phyloP scores from a whole-genome alignment of 1,140 invertebrate genomes.

The Drosophila santomea region DNA sequence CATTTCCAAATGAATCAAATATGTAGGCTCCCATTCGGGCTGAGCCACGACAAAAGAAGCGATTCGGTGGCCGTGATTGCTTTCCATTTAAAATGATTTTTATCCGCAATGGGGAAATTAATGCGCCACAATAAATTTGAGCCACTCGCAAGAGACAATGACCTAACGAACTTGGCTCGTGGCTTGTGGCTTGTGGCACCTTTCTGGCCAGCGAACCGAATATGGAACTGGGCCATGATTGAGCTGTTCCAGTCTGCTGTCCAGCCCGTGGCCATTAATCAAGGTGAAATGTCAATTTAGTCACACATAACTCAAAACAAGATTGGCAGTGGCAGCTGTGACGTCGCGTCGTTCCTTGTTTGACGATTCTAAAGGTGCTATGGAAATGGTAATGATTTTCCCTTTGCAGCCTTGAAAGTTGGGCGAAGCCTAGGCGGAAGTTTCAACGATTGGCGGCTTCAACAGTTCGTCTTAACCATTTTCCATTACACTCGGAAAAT shows the following conservation, averaged over 20 bases:
- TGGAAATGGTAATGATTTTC: slow-evolving; percentile 13
- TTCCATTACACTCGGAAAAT: slow-evolving; percentile 22
- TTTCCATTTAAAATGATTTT: slow-evolving; percentile 40
- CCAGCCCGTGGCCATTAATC: slow-evolving; percentile 51
- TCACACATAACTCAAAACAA: slow-evolving; percentile 62
- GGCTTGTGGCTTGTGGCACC: slow-evolving; percentile 1
- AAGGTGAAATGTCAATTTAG: slow-evolving; percentile 69
- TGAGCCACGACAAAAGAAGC: slow-evolving; percentile 28
- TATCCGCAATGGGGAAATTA: slow-evolving; percentile 41
- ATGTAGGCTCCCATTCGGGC: slow-evolving; percentile 19
- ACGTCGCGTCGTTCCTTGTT: slow-evolving; percentile 7
- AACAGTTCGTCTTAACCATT: slow-evolving; percentile 25
- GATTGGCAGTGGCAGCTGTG: slow-evolving; percentile 19
- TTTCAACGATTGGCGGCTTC: slow-evolving; percentile 25
- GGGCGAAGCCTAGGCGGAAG: slow-evolving; percentile 24
- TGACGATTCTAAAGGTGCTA: slow-evolving; percentile 14
- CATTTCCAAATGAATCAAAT: slow-evolving; percentile 48
- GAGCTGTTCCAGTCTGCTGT: slow-evolving; percentile 22
- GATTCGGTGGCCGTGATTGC: slow-evolving; percentile 26
- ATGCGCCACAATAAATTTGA: slow-evolving; percentile 60
- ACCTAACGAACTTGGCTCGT: slow-evolving; percentile 29
- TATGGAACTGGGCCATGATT: slow-evolving; percentile 38
- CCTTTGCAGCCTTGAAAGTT: slow-evolving; percentile 44
- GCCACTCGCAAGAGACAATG: slow-evolving; percentile 50
- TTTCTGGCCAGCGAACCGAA: slow-evolving; percentile 21